These are phyloP conservation scores for Nasonia oneida DNA, from an alignment of 2,888 invertebrate genomes.

Conservation along the genomic window DNA sequence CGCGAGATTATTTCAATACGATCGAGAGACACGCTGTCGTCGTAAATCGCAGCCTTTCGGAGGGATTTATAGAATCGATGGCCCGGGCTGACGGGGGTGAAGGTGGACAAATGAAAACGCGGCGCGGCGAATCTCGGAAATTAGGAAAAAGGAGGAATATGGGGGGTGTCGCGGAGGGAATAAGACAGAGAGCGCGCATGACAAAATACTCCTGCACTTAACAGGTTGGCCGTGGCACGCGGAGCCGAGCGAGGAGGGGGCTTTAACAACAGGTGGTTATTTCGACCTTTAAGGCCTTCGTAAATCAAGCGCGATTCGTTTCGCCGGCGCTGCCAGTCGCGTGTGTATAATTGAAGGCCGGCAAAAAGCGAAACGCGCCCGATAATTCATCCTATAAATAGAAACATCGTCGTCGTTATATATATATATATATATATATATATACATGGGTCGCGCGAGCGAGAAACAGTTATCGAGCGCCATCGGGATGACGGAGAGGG, in stretches of 20 bases:
- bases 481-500: not conserved
- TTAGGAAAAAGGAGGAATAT: conserved; percentile 24
- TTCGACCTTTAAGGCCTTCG: conserved; percentile 57
- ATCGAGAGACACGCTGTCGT: not conserved
- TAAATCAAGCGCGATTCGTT: conserved; percentile 60
- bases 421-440: conserved; percentile 42
- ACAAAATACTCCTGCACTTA: conserved; percentile 57
- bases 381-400: conserved; percentile 60
- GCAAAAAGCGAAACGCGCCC: conserved; percentile 28
- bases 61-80: conserved; percentile 11
- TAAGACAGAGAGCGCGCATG: conserved; percentile 21
- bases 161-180: not conserved
- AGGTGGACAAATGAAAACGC: not conserved
- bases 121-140: conserved; percentile 30
- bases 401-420: conserved; percentile 58
- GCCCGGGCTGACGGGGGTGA: not conserved
- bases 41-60: not conserved
- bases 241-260: not conserved
- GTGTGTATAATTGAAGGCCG: conserved; percentile 57
- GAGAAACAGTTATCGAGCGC: conserved; percentile 56
- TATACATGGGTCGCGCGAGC: not conserved
- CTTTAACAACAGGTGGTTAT: conserved; percentile 61
- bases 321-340: not conserved
- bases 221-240: conserved; percentile 30
- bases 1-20: conserved; percentile 34